Percentiles rank a stretch among this genome's conserved stretches.
These are phyloP conservation scores for Aphaenogaster ashmeadi DNA, from an alignment of 1,140 invertebrate genomes.

Conservation along the genomic window DNA sequence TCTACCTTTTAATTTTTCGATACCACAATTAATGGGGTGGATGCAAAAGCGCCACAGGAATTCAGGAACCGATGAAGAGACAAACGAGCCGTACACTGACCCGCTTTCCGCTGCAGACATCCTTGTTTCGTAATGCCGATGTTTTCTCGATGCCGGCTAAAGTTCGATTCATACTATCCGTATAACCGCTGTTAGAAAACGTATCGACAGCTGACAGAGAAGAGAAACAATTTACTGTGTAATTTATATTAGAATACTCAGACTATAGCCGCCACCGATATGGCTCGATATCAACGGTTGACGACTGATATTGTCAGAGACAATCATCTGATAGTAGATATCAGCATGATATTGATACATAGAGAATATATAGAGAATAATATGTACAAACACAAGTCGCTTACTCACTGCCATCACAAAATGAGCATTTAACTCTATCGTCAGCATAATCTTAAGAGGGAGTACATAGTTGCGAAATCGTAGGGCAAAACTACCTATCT, in stretches of 20 bases:
- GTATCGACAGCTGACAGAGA: background rate
- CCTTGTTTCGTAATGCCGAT: slow-evolving; percentile 80
- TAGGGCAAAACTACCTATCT: too few relatives aligned
- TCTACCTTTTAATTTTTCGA: background rate
- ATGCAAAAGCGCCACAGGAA: slow-evolving; percentile 1
- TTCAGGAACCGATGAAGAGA: slow-evolving; percentile 74
- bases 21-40: background rate
- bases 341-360: background rate
- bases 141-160: slow-evolving; percentile 61
- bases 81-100: slow-evolving; percentile 80
- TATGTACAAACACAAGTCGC: background rate
- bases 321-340: background rate
- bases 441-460: background rate
- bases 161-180: slow-evolving; percentile 28
- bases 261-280: background rate
- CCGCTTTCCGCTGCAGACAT: slow-evolving; percentile 80
- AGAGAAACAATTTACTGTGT: background rate
- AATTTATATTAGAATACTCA: background rate
- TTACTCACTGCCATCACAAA: background rate
- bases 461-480: background rate
- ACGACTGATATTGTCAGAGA: background rate
- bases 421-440: background rate
- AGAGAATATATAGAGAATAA: background rate
- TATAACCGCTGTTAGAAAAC: background rate
- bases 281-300: background rate